Evolutionary conservation across 2,113 vertebrate genomes (phyloP).

Genomic region (Calonectris borealis): DNA sequence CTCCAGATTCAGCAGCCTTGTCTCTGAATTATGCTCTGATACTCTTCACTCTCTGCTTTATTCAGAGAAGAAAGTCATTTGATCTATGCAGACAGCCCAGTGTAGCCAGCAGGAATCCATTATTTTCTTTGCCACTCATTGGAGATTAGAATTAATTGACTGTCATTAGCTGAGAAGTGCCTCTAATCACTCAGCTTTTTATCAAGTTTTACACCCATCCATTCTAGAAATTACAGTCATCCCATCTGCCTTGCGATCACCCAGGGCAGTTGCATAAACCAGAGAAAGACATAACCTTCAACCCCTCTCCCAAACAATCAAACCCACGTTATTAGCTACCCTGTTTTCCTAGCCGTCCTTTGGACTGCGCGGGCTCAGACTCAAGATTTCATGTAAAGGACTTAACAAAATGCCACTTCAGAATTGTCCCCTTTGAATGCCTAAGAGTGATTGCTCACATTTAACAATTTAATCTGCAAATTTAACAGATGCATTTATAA

Average conservation of each 20-base stretch:
- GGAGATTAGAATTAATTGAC: conserved; percentile 15
- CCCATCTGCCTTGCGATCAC: neutral
- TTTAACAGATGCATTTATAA: neutral
- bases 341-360: neutral
- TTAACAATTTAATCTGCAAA: neutral
- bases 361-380: neutral
- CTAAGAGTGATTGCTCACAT: neutral
- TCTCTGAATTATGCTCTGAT: neutral
- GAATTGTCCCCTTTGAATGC: neutral
- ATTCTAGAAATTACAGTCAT: neutral
- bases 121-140: neutral
- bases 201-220: neutral
- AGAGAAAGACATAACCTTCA: neutral
- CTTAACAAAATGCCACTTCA: neutral
- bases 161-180: conserved; percentile 36
- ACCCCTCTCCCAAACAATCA: neutral
- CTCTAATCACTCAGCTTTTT: neutral
- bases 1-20: neutral
- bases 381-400: neutral
- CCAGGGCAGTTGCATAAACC: neutral
- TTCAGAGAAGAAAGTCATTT: neutral
- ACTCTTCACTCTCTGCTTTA: neutral
- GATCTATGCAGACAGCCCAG: neutral
- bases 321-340: neutral
- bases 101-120: neutral